Evolutionary conservation across 2,888 invertebrate genomes (phyloP).

Genomic region (Sminthurinus aureus): DNA sequence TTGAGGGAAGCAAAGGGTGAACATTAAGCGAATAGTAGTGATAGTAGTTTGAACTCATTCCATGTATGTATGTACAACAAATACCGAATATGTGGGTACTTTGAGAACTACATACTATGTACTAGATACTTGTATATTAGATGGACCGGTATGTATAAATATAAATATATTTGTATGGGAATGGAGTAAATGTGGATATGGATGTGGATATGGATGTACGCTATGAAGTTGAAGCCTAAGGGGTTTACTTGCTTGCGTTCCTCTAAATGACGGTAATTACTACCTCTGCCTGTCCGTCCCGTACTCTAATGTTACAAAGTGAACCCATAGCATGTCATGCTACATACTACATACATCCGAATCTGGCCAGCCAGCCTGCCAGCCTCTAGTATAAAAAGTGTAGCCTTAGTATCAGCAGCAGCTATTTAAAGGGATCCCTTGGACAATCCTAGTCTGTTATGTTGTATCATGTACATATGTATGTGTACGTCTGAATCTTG

Average conservation of each 20-base stretch:
- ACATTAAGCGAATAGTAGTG: not conserved
- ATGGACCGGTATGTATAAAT: not conserved
- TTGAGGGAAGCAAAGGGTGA: slow-evolving; percentile 16
- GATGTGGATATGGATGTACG: not conserved
- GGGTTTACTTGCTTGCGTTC: slow-evolving; percentile 22
- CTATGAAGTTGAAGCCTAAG: slow-evolving; percentile 5
- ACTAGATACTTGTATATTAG: not conserved
- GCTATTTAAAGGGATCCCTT: slow-evolving; percentile 22
- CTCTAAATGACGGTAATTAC: slow-evolving; percentile 39
- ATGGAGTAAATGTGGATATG: not conserved
- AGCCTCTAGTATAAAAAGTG: too few relatives aligned
- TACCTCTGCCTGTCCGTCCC: slow-evolving; percentile 31
- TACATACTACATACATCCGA: not conserved
- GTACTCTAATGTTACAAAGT: slow-evolving; percentile 27
- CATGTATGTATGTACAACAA: too few relatives aligned
- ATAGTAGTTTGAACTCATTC: not conserved
- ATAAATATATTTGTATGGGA: not conserved
- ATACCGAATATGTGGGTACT: too few relatives aligned
- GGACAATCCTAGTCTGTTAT: not conserved
- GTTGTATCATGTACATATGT: not conserved
- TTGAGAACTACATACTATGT: too few relatives aligned
- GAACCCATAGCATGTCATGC: not conserved
- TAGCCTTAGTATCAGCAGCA: not conserved
- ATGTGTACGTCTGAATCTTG: not conserved
- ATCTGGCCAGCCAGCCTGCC: not conserved